A percentile compares a stretch with the other conserved stretches of the same genome.
phyloP scores from a whole-genome alignment of 2,888 invertebrate species.

The Ectemnius continuus region DNA sequence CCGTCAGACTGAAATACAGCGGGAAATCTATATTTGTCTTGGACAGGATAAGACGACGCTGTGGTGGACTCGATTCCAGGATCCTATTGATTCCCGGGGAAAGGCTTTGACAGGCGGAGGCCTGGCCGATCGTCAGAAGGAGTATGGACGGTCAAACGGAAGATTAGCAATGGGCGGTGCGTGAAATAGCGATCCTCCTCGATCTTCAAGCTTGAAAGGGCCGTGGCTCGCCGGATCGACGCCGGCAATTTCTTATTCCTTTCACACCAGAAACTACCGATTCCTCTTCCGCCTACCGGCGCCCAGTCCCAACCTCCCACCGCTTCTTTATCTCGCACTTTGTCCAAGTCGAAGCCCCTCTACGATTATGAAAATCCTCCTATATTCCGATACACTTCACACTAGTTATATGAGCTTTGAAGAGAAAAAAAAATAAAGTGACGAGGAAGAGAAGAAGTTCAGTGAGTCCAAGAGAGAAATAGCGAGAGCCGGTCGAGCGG shows the following conservation, averaged over 20 bases:
- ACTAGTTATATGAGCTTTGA: background rate
- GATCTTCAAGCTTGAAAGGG: conserved; percentile 26
- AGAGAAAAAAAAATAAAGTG: background rate
- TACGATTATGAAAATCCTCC: no score
- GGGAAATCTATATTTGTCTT: conserved; percentile 44
- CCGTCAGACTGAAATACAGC: conserved; percentile 37
- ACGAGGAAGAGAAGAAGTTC: conserved; percentile 16
- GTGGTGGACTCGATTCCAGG: background rate
- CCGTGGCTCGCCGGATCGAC: conserved; percentile 29
- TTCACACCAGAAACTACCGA: conserved; percentile 47
- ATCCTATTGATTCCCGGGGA: conserved; percentile 4
- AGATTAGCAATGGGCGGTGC: background rate
- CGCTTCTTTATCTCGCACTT: no score
- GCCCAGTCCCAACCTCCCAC: no score
- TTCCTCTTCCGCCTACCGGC: conserved; percentile 40
- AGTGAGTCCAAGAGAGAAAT: background rate
- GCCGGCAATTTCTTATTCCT: conserved; percentile 59
- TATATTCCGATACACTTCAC: no score
- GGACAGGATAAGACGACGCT: conserved; percentile 3
- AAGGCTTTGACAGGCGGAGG: background rate
- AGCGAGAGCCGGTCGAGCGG: conserved; percentile 1
- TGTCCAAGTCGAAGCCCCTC: no score
- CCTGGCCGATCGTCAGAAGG: conserved; percentile 18
- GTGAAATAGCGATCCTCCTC: background rate
- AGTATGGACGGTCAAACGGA: conserved; percentile 2